Conservation (phyloP, 1,140 invertebrate genomes). For the Cydia pomonella region DNA sequence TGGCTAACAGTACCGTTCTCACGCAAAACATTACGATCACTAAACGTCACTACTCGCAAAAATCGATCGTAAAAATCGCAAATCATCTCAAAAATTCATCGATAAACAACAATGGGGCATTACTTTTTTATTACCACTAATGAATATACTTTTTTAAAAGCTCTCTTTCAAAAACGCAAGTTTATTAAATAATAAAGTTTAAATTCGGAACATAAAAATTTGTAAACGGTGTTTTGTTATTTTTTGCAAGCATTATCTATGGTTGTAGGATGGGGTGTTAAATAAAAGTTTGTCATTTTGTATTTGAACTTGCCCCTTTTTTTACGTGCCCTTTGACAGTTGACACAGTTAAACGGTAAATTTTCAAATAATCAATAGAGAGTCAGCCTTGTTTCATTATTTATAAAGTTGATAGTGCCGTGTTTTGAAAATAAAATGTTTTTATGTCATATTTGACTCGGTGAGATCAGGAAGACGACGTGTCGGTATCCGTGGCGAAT, state of each 20-base stretch:
- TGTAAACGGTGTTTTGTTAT: slow-evolving; percentile 65
- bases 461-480: not conserved
- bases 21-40: slow-evolving; percentile 57
- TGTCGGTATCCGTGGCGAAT: slow-evolving; percentile 13
- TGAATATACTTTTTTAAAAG: slow-evolving; percentile 62
- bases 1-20: slow-evolving; percentile 59
- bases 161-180: slow-evolving; percentile 51
- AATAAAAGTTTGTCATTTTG: slow-evolving; percentile 67
- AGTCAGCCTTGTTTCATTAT: not conserved
- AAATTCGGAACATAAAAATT: slow-evolving; percentile 73
- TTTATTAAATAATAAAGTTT: slow-evolving; percentile 74
- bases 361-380: slow-evolving; percentile 36
- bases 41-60: slow-evolving; percentile 61
- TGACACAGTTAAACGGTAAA: slow-evolving; percentile 48
- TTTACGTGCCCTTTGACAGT: slow-evolving; percentile 51
- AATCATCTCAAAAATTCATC: slow-evolving; percentile 77
- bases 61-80: slow-evolving; percentile 72
- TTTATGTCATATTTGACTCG: not conserved
- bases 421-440: not conserved
- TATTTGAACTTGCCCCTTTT: slow-evolving; percentile 67
- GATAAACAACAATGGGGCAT: slow-evolving; percentile 72
- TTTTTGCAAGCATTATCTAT: slow-evolving; percentile 54
- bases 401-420: not conserved
- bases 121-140: slow-evolving; percentile 77
- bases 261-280: slow-evolving; percentile 64